A percentile compares a stretch with the other conserved stretches of the same genome.
These are phyloP conservation scores for Acanthosoma haemorrhoidale DNA, from an alignment of 2,888 invertebrate genomes.

Conservation along the genomic window DNA sequence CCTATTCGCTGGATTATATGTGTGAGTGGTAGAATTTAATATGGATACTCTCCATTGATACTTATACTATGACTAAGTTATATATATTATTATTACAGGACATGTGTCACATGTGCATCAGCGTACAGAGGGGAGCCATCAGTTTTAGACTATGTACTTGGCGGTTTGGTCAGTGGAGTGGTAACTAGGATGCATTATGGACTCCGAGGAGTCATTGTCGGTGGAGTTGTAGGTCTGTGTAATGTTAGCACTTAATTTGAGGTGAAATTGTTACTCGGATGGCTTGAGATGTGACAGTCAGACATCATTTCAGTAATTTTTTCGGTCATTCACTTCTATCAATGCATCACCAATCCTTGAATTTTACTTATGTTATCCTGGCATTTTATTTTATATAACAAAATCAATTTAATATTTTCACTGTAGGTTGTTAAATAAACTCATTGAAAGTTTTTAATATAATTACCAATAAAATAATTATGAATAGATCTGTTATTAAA, in stretches of 20 bases:
- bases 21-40: constrained; percentile 56
- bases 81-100: constrained; percentile 57
- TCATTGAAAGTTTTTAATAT: no score
- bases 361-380: no score
- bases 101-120: constrained; percentile 57
- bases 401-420: no score
- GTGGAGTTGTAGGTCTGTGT: constrained; percentile 57
- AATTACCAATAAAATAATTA: no score
- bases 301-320: no score
- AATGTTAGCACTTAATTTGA: background rate
- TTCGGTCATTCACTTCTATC: background rate
- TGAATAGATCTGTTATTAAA: no score
- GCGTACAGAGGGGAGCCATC: constrained; percentile 64
- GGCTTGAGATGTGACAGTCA: background rate
- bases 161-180: constrained; percentile 60
- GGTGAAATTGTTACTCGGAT: background rate
- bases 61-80: no score
- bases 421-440: no score
- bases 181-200: constrained; percentile 65
- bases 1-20: constrained; percentile 61
- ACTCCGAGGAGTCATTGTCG: constrained; percentile 61
- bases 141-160: constrained; percentile 60
- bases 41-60: no score
- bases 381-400: no score
- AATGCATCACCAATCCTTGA: no score